A percentile compares a stretch with the other conserved stretches of the same genome.
Conservation (phyloP, 2,888 invertebrate species). For the Mantis religiosa region DNA sequence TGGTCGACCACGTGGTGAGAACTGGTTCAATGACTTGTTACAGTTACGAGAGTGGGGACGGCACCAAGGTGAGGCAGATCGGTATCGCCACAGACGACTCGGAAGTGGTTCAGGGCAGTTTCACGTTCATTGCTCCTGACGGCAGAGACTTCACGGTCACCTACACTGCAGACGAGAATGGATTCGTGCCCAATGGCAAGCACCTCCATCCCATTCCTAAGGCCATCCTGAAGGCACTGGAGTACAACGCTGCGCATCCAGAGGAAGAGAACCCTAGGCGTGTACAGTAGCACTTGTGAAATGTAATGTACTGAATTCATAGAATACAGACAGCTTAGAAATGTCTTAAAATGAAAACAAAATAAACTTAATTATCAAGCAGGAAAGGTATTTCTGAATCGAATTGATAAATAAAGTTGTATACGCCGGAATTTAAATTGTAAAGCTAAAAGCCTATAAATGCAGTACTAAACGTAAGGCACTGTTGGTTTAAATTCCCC, state of each 20-base stretch:
- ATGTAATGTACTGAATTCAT: no score
- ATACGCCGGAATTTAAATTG: no score
- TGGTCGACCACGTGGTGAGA: not conserved
- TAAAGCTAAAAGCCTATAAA: no score
- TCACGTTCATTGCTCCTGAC: slow-evolving; percentile 19
- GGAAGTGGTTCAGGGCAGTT: slow-evolving; percentile 42
- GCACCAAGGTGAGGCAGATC: slow-evolving; percentile 64
- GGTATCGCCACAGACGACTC: slow-evolving; percentile 53
- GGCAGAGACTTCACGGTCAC: slow-evolving; percentile 39
- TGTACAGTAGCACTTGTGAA: no score
- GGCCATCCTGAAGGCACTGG: slow-evolving; percentile 45
- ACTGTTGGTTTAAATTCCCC: no score
- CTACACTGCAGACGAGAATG: slow-evolving; percentile 56
- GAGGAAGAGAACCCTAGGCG: slow-evolving; percentile 40
- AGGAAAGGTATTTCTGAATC: no score
- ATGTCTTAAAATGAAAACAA: no score
- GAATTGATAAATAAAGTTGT: no score
- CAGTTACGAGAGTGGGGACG: slow-evolving; percentile 71
- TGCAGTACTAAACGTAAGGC: no score
- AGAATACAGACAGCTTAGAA: no score
- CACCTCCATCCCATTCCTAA: slow-evolving; percentile 45
- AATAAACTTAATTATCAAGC: no score
- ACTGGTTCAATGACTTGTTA: slow-evolving; percentile 29
- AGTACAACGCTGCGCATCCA: slow-evolving; percentile 47
- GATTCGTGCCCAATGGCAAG: slow-evolving; percentile 53